These are phyloP conservation scores for Dysmachus trigonus DNA, from an alignment of 2,888 invertebrate species.

Conservation along the genomic window DNA sequence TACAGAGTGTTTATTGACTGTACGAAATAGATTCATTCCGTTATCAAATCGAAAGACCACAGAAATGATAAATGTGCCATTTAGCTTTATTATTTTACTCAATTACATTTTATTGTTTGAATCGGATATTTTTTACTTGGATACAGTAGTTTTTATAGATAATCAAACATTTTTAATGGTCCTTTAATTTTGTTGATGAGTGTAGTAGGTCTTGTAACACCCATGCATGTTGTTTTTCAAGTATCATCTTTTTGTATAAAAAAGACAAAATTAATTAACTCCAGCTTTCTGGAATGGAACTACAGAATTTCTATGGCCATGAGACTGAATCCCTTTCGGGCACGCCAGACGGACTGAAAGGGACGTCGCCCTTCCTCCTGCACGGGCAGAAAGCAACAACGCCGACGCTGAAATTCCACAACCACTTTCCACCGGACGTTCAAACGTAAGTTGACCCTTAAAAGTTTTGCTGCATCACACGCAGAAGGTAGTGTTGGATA, in stretches of 20 bases:
- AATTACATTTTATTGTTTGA: no score
- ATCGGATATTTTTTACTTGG: no score
- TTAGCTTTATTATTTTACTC: no score
- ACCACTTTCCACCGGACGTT: conserved; percentile 90
- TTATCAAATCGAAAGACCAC: no score
- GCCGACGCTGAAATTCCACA: conserved; percentile 90
- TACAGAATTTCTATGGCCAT: conserved; percentile 87
- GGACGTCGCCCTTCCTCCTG: conserved; percentile 78
- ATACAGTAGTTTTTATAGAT: not conserved
- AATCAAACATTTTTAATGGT: not conserved
- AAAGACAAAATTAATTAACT: conserved; percentile 54
- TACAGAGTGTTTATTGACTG: no score
- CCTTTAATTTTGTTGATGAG: not conserved
- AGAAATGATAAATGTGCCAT: no score
- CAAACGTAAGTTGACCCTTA: conserved; percentile 70
- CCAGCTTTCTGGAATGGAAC: conserved; percentile 76
- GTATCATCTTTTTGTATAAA: conserved; percentile 37
- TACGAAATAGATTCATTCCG: no score
- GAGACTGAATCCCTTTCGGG: conserved; percentile 78
- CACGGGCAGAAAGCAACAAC: conserved; percentile 81
- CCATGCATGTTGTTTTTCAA: not conserved
- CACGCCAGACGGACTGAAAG: conserved; percentile 71
- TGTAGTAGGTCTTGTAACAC: not conserved
- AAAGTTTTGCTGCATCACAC: no score
- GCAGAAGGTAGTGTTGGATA: no score